These are phyloP conservation scores for Dendrolimus houi DNA, from an alignment of 2,888 invertebrate genomes.

Conservation along the genomic window DNA sequence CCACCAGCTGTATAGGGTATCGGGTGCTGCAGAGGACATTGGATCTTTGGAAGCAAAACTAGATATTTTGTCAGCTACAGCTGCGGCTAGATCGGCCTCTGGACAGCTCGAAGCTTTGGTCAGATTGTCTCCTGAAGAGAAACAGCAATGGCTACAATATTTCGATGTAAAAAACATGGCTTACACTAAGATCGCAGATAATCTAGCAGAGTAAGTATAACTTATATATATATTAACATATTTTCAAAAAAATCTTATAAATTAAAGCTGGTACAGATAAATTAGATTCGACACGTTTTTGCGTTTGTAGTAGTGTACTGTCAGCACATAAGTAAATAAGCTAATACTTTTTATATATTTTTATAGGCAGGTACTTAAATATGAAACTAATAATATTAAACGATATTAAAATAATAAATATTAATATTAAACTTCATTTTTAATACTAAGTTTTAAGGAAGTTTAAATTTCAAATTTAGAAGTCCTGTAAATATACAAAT, in stretches of 20 bases:
- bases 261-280: too few species aligned
- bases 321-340: too few species aligned
- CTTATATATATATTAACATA: background rate
- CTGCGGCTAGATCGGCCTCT: slow-evolving; percentile 31
- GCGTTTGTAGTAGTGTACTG: too few species aligned
- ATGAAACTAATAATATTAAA: too few species aligned
- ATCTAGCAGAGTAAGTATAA: slow-evolving; percentile 49
- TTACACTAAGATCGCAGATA: slow-evolving; percentile 44
- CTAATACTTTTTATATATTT: too few species aligned
- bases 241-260: slow-evolving; percentile 1
- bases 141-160: slow-evolving; percentile 44
- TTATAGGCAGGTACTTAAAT: too few species aligned
- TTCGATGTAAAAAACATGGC: slow-evolving; percentile 38
- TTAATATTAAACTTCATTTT: too few species aligned
- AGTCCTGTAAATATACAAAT: too few species aligned
- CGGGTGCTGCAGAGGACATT: slow-evolving; percentile 38
- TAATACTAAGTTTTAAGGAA: too few species aligned
- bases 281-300: too few species aligned
- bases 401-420: too few species aligned
- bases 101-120: slow-evolving; percentile 47
- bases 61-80: slow-evolving; percentile 43
- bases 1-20: slow-evolving; percentile 50
- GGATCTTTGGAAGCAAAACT: slow-evolving; percentile 34
- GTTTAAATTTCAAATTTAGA: too few species aligned
- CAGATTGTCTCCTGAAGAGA: slow-evolving; percentile 47